Conservation (phyloP, 64 coral and sea anemone genomes). For the Actinia tenebrosa region DNA sequence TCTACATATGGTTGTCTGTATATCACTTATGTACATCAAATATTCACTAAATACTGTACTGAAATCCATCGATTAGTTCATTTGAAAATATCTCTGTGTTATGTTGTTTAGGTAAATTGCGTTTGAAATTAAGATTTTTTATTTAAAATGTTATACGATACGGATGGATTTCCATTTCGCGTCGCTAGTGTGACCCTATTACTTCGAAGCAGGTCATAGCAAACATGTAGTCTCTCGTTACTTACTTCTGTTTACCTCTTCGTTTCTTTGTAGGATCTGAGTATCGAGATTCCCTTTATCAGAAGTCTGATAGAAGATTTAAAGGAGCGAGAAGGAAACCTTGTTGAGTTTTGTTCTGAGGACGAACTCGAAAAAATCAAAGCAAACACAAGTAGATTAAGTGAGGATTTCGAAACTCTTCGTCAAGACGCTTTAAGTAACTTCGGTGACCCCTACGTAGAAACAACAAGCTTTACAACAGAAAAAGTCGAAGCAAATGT, state of each 20-base stretch:
- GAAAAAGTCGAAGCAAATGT: background rate
- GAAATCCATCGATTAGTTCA: background rate
- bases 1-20: background rate
- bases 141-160: background rate
- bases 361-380: constrained; percentile 39
- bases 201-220: background rate
- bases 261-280: constrained; percentile 47
- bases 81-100: background rate
- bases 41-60: background rate
- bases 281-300: constrained; percentile 57
- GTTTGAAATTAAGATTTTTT: background rate
- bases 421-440: constrained; percentile 14
- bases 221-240: background rate
- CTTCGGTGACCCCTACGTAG: background rate
- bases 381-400: constrained; percentile 45
- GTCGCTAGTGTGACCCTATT: background rate
- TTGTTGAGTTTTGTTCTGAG: constrained; percentile 37
- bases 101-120: background rate
- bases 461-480: background rate
- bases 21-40: background rate
- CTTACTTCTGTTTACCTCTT: background rate
- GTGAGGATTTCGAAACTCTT: constrained; percentile 30
- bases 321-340: background rate
- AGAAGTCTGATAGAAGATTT: constrained; percentile 50
- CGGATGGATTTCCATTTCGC: background rate